Evolutionary conservation across 2,888 invertebrate species (phyloP).

Genomic region (Acanthoscelides obtectus): DNA sequence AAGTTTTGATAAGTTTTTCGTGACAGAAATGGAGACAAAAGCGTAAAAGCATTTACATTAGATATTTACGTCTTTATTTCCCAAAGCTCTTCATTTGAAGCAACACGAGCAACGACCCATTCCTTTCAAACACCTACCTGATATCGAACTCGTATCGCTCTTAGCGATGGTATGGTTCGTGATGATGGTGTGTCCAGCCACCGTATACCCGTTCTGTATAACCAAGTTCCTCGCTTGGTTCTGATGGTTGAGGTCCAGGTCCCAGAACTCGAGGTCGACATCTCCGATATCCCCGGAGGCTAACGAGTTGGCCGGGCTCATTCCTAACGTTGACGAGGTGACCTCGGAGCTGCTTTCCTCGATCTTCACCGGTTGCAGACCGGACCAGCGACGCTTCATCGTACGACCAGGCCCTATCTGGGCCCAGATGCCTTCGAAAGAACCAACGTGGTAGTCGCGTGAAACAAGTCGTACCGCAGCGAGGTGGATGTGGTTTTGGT

Average conservation of each 20-base stretch:
- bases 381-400: conserved; percentile 74
- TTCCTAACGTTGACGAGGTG: conserved; percentile 65
- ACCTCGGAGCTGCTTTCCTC: conserved; percentile 72
- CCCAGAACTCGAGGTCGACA: conserved; percentile 80
- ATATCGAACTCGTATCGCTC: conserved; percentile 48
- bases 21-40: too few relatives aligned
- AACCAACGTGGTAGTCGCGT: background rate
- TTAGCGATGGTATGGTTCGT: conserved; percentile 41
- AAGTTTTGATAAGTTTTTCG: too few relatives aligned
- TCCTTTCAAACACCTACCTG: too few relatives aligned
- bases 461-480: background rate
- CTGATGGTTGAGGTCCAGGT: conserved; percentile 57
- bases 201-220: conserved; percentile 42
- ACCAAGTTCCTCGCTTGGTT: conserved; percentile 38
- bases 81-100: too few relatives aligned
- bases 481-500: background rate
- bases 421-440: background rate
- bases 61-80: too few relatives aligned
- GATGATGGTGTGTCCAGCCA: conserved; percentile 43
- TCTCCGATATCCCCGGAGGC: conserved; percentile 71
- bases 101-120: too few relatives aligned
- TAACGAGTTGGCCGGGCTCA: conserved; percentile 69
- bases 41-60: too few relatives aligned
- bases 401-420: too few relatives aligned
- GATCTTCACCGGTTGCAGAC: conserved; percentile 59